phyloP scores from a whole-genome alignment of 2,888 invertebrate genomes.

The Euspilapteryx auroguttella region DNA sequence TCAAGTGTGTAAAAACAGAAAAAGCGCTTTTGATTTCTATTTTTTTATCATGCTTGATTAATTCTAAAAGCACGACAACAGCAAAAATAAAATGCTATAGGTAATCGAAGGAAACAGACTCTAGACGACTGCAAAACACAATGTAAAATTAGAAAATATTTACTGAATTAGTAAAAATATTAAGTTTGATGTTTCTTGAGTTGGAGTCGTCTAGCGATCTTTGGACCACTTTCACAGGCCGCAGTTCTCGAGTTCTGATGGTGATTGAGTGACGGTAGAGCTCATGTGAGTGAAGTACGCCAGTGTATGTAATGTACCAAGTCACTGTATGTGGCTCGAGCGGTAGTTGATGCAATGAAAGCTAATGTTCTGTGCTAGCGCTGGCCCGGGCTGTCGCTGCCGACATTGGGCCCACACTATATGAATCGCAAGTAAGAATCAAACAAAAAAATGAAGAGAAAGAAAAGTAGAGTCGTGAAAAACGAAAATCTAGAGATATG shows the following conservation, averaged over 20 bases:
- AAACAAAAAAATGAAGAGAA: constrained; percentile 29
- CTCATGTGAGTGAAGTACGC: constrained; percentile 55
- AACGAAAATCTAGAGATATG: constrained; percentile 41
- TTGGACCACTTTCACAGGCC: constrained; percentile 45
- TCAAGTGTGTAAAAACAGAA: no score
- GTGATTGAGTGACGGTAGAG: no score
- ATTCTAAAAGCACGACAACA: no score
- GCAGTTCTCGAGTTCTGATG: constrained; percentile 16
- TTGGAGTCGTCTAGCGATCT: constrained; percentile 24
- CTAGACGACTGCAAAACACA: no score
- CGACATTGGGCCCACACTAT: constrained; percentile 39
- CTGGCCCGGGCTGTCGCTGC: no score
- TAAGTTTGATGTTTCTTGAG: no score
- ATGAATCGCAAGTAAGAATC: constrained; percentile 32
- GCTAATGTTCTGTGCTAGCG: constrained; percentile 24
- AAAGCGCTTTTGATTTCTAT: no score
- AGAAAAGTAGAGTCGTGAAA: constrained; percentile 32
- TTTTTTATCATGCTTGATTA: no score
- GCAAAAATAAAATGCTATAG: no score
- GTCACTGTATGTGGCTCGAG: constrained; percentile 43
- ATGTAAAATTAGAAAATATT: no score
- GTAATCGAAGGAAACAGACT: no score
- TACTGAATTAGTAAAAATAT: no score
- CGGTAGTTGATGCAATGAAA: constrained; percentile 40
- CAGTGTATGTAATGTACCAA: constrained; percentile 49